These are phyloP conservation scores for Halisarca cf. caerulea DNA, from an alignment of 37 sponge, comb jelly and placozoan species.

Conservation along the genomic window DNA sequence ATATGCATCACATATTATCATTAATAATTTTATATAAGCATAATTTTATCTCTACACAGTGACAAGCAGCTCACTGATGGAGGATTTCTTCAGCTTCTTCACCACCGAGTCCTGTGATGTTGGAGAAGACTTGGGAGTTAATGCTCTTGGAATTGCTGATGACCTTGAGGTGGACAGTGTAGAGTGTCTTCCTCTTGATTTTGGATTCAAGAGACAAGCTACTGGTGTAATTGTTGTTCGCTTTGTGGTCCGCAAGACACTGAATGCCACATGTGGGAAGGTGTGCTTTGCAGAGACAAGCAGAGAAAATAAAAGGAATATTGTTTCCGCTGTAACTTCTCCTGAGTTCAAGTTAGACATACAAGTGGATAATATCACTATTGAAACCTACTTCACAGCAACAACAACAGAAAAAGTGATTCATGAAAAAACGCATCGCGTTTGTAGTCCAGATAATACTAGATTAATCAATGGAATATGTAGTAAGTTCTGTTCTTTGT, in stretches of 20 bases:
- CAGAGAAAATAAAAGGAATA: neutral
- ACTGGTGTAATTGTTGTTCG: neutral
- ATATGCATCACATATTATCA: too few species aligned
- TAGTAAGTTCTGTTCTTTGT: neutral
- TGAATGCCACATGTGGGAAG: neutral
- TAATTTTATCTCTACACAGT: too few species aligned
- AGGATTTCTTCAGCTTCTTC: neutral
- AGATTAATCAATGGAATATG: constrained; percentile 2
- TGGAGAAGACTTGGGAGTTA: neutral
- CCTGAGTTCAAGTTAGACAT: neutral
- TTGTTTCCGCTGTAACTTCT: neutral
- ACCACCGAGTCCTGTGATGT: constrained; percentile 3
- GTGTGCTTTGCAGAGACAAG: neutral
- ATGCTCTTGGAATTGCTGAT: neutral
- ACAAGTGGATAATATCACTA: neutral
- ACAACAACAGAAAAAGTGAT: neutral
- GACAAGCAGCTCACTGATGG: too few species aligned
- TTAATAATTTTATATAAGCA: too few species aligned
- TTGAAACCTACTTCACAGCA: neutral
- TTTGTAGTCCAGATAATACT: neutral
- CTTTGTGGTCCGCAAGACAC: neutral
- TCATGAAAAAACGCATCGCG: neutral
- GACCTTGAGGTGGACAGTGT: neutral
- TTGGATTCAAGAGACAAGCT: neutral
- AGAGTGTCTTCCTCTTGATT: constrained; percentile 13